Evolutionary conservation across 2,888 invertebrate species (phyloP), one percentile per base, ranked within the genome.

Genomic region (Aphodius sticticus): DNA sequence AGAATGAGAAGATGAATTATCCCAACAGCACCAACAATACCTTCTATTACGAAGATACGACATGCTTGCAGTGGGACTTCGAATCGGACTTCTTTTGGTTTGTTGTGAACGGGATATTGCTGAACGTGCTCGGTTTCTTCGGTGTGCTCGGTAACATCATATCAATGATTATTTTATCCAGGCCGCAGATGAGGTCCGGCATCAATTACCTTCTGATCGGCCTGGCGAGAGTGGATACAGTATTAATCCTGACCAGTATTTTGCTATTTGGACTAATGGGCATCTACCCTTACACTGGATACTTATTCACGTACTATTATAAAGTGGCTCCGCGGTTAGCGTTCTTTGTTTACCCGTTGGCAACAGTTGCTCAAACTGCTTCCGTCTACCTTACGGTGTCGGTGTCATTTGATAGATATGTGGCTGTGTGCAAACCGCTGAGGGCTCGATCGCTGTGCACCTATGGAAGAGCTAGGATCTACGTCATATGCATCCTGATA

Each of bases 101-200:
- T 90, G 92, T 96, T 88, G 92, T 95, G 82, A 95, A 95, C 89
- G 97, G 96, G 81, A 91, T 97, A 83, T 90, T 96, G 83, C 91
- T 97, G 79, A 96, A 96, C 89, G 89, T 93, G 76, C 93, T 97
- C 85, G 96, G 96, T 80, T 89, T 95, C 36, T 94, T 95, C 85
- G 98, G 98, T 6, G 93, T 98, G 82, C 91, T 97, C 72, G 98
- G 98, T 83, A 98, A 98, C 90, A 92, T 96, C 80, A 94, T 98
- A 79, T 95, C 97, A 70, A 96, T 97, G 92, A 94, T 97, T 81
- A 97, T 98, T 84, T 91, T 98, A 77, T 96, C 96, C 80, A 93
- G 97, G 78, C 97, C 97, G 35, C 96, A 98, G 89, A 98, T 99
- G 98, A 94, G 96, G 86, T 97, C 97, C 80, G 97, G 98, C 87